Evolutionary conservation across 2,113 vertebrate genomes (phyloP).

Genomic region (Marmota monax): DNA sequence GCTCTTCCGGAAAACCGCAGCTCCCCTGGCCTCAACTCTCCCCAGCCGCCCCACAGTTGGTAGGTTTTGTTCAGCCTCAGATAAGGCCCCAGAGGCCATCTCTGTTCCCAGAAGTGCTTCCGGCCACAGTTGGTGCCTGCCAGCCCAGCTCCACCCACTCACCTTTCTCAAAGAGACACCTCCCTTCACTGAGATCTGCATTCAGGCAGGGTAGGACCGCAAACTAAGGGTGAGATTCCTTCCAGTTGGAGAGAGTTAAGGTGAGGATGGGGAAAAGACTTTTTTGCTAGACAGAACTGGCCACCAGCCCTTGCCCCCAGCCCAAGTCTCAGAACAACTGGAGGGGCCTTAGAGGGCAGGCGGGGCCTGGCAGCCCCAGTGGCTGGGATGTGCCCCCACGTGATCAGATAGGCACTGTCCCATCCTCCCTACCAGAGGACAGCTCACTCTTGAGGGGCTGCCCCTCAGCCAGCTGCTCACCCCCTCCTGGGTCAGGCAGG

Average conservation of each 20-base stretch:
- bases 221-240: too few species aligned
- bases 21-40: too few species aligned
- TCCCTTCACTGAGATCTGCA: background rate
- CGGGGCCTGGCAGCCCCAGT: background rate
- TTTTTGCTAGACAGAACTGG: background rate
- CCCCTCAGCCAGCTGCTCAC: background rate
- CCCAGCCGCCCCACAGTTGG: too few species aligned
- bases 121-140: background rate
- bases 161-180: background rate
- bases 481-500: background rate
- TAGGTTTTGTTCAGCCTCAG: background rate
- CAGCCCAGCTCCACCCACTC: background rate
- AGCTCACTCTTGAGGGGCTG: background rate
- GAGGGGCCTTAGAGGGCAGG: background rate
- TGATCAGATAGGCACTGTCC: background rate
- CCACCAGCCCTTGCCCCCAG: too few species aligned
- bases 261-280: background rate
- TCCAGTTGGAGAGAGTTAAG: too few species aligned
- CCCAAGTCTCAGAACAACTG: background rate
- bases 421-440: background rate
- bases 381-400: background rate
- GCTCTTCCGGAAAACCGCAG: background rate
- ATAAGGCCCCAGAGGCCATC: conserved; percentile 6
- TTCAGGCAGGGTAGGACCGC: too few species aligned
- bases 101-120: conserved; percentile 67